Percentiles rank a stretch among this genome's conserved stretches.
Conservation (phyloP, 2,797 vertebrate genomes). For the Leptodactylus fallax region DNA sequence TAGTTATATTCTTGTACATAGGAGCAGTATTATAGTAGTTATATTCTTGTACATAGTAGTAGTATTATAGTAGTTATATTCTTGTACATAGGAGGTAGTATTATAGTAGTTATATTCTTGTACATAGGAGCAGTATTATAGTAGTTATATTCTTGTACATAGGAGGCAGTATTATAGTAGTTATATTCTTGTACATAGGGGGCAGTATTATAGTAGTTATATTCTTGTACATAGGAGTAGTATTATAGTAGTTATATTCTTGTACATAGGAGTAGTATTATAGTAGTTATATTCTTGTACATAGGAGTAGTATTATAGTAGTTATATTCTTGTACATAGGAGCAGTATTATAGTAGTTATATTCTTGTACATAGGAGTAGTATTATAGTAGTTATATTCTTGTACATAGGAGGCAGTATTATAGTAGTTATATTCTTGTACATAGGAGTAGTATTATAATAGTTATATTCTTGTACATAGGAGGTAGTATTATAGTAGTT, state of each 20-base stretch:
- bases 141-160: slow-evolving; percentile 7
- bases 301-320: not conserved
- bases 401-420: not conserved
- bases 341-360: slow-evolving; percentile 5
- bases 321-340: slow-evolving; percentile 9
- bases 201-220: slow-evolving; percentile 4
- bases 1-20: slow-evolving; percentile 9
- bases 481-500: slow-evolving; percentile 12
- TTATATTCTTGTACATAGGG: slow-evolving; percentile 10
- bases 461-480: slow-evolving; percentile 13
- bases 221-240: not conserved
- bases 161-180: slow-evolving; percentile 4
- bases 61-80: slow-evolving; percentile 15
- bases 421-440: slow-evolving; percentile 10
- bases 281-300: not conserved
- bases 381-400: slow-evolving; percentile 13
- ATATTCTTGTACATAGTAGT: not conserved
- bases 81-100: not conserved
- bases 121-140: slow-evolving; percentile 2
- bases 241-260: slow-evolving; percentile 15
- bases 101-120: slow-evolving; percentile 15
- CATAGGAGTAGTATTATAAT: slow-evolving; percentile 5
- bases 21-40: slow-evolving; percentile 6
- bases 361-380: not conserved
- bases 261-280: not conserved